These are phyloP conservation scores for Drosophila buzzatii DNA, from an alignment of 2,888 invertebrate species.

Conservation along the genomic window DNA sequence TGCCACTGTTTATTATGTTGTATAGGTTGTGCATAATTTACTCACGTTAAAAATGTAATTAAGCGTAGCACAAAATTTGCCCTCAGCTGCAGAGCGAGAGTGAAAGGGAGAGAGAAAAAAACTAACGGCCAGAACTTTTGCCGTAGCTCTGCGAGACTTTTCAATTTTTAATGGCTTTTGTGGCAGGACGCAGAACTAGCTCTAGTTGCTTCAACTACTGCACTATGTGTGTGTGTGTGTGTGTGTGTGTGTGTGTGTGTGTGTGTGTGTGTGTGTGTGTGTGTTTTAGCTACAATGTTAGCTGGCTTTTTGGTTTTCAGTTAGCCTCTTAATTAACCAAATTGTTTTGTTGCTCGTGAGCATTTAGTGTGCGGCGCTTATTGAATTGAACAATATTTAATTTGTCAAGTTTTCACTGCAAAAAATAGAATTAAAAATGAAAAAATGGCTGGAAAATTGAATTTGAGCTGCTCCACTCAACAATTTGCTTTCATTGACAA, in stretches of 20 bases:
- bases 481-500: conserved; percentile 30
- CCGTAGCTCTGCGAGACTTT: conserved; percentile 15
- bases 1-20: conserved; percentile 71
- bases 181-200: conserved; percentile 28
- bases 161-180: conserved; percentile 69
- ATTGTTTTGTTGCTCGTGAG: conserved; percentile 54
- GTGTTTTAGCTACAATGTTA: conserved; percentile 24
- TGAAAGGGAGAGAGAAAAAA: conserved; percentile 2
- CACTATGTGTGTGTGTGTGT: too few relatives aligned
- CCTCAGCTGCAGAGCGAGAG: not conserved
- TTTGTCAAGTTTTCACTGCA: not conserved
- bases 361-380: conserved; percentile 15
- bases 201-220: not conserved
- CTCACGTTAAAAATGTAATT: conserved; percentile 73
- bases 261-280: not conserved
- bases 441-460: conserved; percentile 11
- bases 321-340: conserved; percentile 61
- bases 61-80: conserved; percentile 54
- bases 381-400: not conserved
- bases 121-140: conserved; percentile 36
- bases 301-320: conserved; percentile 26
- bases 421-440: too few relatives aligned
- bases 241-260: too few relatives aligned
- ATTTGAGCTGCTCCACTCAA: conserved; percentile 34
- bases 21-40: conserved; percentile 75